Evolutionary conservation across 1,140 invertebrate species (phyloP), one percentile per base, ranked within the genome.

Genomic region (Cataglyphis hispanica): DNA sequence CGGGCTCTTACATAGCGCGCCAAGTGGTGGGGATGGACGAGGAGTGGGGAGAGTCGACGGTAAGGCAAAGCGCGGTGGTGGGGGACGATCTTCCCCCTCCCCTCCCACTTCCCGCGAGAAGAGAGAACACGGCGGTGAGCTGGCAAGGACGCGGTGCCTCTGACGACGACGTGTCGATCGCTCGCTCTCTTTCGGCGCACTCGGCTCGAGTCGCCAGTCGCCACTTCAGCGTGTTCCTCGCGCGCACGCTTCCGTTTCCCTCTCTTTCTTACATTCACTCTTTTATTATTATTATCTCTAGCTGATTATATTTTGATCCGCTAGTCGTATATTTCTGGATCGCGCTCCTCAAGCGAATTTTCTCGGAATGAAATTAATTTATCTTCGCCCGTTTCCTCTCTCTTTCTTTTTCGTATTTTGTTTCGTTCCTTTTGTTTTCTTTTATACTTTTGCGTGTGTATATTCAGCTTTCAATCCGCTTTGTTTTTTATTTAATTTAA

Each of bases 1-100:
- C 91, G 89, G 91, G 89, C 92, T 90, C 89, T 94, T 94, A 94
- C 93, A 94, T 93, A 93, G 89, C 64, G 69, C 74, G 63, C 78
- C 70, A 61, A 87, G 77, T 77, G 87, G 85, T 86, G 85, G 61
- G 61, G 43, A 34, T 11, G 56, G 34, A 61, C 34, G n/a, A n/a
- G 13, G 53, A 66, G 5, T 46, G 60, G 31, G 72, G 78, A 67
- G 75, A 86, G 81, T 78, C 34, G 37, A 8, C 37, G 37, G 66
- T 25, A 67, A 76, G 69, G 16, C 58, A 66, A 72, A 27, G 6
- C 7, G 10, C 0, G 46, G 80, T 70, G 77, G 83, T 77, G 66
- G 80, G 81, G 78, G 64, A 87, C 69, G 40, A 77, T 84, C 80
- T 66, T 66, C 81, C 72, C 84, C 76, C 22, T 31, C 50, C 43